Evolutionary conservation across 2,888 invertebrate species (phyloP).

Genomic region (Erebia epiphron): DNA sequence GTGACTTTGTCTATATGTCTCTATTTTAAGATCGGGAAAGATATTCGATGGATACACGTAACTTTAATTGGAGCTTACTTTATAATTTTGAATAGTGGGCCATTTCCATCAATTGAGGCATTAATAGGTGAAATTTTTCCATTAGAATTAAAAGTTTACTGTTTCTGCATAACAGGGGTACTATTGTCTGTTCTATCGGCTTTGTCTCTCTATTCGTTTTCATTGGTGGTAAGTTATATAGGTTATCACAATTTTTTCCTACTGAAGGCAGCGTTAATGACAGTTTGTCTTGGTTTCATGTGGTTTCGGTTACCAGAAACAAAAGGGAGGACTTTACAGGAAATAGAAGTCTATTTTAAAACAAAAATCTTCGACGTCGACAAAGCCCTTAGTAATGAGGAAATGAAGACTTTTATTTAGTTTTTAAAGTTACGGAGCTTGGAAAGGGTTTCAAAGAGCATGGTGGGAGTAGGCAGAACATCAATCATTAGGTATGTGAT

Average conservation of each 20-base stretch:
- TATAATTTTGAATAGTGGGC: constrained; percentile 14
- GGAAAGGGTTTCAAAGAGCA: too few relatives aligned
- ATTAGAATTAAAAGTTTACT: constrained; percentile 23
- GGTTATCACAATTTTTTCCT: constrained; percentile 28
- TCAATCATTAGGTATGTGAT: too few relatives aligned
- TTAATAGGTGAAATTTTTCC: constrained; percentile 29
- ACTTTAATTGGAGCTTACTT: constrained; percentile 28
- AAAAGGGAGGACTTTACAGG: constrained; percentile 47
- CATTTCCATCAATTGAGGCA: constrained; percentile 26
- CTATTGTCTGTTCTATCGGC: not conserved
- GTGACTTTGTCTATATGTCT: constrained; percentile 31
- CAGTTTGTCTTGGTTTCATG: not conserved
- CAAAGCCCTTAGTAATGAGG: not conserved
- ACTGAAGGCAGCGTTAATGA: not conserved
- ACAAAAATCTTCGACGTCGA: constrained; percentile 11
- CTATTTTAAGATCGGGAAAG: constrained; percentile 28
- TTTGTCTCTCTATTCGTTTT: constrained; percentile 1
- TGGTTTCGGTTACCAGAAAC: constrained; percentile 46
- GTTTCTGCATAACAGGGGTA: constrained; percentile 6
- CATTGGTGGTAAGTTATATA: constrained; percentile 39
- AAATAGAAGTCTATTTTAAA: constrained; percentile 44
- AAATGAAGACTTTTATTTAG: constrained; percentile 3
- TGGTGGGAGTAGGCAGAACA: too few relatives aligned
- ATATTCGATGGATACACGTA: constrained; percentile 35
- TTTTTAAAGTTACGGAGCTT: not conserved